Conservation (phyloP, 2,113 vertebrate genomes). For the Carassius auratus region DNA sequence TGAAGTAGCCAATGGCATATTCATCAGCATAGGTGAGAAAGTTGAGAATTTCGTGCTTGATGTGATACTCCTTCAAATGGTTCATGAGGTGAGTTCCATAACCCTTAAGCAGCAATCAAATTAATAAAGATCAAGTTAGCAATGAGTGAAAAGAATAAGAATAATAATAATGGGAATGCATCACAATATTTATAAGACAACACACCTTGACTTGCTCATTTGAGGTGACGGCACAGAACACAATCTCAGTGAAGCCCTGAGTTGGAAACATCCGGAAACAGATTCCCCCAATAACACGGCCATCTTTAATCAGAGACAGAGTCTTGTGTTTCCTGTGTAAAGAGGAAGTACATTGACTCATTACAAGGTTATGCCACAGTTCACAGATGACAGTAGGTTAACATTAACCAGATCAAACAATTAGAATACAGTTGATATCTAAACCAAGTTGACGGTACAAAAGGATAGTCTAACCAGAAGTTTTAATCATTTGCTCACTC, state of each 20-base stretch:
- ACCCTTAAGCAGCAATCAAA: conserved; percentile 75
- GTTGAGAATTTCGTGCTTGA: conserved; percentile 96
- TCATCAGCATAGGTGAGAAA: conserved; percentile 99
- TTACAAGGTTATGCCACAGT: background rate
- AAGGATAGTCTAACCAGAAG: too few relatives aligned
- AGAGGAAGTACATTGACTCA: background rate
- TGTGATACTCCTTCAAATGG: conserved; percentile 98
- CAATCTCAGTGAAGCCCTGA: conserved; percentile 98
- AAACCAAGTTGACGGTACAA: too few relatives aligned
- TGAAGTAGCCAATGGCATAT: conserved; percentile 99
- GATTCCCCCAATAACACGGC: conserved; percentile 96
- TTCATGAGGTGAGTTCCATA: conserved; percentile 99
- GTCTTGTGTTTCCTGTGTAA: conserved; percentile 95
- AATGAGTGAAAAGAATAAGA: background rate
- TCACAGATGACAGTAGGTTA: background rate
- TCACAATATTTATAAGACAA: background rate
- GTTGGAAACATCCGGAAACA: conserved; percentile 99
- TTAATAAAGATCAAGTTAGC: too few relatives aligned
- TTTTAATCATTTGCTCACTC: too few relatives aligned
- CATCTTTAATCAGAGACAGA: conserved; percentile 96
- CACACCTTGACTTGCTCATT: conserved; percentile 98
- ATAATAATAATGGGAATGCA: background rate
- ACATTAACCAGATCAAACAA: background rate
- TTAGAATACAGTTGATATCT: too few relatives aligned
- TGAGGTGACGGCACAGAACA: conserved; percentile 98